Percentiles rank a stretch among this genome's conserved stretches.
phyloP scores from a whole-genome alignment of 1,140 invertebrate genomes.

The Cydia pomonella region DNA sequence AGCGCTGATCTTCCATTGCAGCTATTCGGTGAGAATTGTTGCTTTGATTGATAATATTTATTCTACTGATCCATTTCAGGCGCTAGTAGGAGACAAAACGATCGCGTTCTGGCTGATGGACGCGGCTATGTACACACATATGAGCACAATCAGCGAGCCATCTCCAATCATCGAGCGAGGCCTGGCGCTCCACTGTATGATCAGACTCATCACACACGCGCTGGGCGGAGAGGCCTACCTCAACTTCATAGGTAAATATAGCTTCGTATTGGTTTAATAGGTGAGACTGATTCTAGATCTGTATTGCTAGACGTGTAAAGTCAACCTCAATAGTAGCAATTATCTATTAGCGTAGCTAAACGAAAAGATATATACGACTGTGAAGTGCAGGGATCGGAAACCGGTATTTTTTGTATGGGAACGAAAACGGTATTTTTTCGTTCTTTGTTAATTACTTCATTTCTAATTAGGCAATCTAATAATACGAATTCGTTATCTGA shows the following conservation, averaged over 20 bases:
- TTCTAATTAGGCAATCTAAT: no score
- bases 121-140: slow-evolving; percentile 98
- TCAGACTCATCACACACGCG: slow-evolving; percentile 95
- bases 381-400: no score
- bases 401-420: no score
- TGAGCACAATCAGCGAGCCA: slow-evolving; percentile 89
- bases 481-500: no score
- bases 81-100: slow-evolving; percentile 99
- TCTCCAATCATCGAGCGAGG: slow-evolving; percentile 93
- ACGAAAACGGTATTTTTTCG: no score
- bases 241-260: slow-evolving; percentile 95
- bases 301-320: neutral
- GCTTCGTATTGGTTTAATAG: no score
- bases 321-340: no score
- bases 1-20: no score
- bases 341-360: no score
- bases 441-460: no score
- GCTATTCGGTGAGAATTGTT: no score
- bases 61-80: slow-evolving; percentile 77
- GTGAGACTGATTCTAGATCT: neutral
- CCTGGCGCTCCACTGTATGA: slow-evolving; percentile 98
- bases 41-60: neutral
- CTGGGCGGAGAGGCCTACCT: slow-evolving; percentile 98
- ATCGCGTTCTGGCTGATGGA: slow-evolving; percentile 99
- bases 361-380: no score